A percentile compares a stretch with the other conserved stretches of the same genome.
These are phyloP conservation scores for Diachasmimorpha longicaudata DNA, from an alignment of 1,140 invertebrate species.

Conservation along the genomic window DNA sequence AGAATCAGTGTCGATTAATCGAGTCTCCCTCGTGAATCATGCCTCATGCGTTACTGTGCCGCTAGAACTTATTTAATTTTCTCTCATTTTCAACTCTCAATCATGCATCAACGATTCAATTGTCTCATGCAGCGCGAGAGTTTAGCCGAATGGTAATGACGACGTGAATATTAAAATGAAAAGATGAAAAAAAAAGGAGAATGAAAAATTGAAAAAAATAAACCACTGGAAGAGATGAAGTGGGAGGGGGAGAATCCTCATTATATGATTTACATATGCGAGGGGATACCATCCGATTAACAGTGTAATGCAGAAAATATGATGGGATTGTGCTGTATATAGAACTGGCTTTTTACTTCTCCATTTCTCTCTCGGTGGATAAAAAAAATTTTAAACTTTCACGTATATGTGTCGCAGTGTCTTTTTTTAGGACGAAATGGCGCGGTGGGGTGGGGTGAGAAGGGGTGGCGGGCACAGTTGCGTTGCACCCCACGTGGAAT, in stretches of 20 bases:
- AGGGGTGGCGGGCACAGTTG: slow-evolving; percentile 14
- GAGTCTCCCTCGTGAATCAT: neutral
- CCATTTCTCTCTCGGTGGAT: neutral
- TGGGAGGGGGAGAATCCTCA: neutral
- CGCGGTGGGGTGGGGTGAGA: neutral
- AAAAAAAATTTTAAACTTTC: neutral
- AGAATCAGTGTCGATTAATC: neutral
- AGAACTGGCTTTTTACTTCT: neutral
- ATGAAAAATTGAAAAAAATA: neutral
- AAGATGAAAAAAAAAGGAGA: neutral
- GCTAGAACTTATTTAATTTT: neutral
- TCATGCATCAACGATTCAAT: neutral
- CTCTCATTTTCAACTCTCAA: neutral
- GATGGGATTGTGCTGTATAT: neutral
- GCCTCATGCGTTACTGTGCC: neutral
- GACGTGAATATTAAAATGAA: neutral
- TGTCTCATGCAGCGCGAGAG: neutral
- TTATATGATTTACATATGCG: neutral
- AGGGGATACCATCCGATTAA: neutral
- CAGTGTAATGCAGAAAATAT: neutral
- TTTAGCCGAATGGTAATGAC: neutral
- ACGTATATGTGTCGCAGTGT: neutral
- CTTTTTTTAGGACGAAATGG: neutral
- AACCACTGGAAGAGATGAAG: neutral
- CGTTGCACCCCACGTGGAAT: slow-evolving; percentile 19